A percentile compares a stretch with the other conserved stretches of the same genome.
phyloP scores from a whole-genome alignment of 2,888 invertebrate genomes.

The Caenorhabditis panamensis region DNA sequence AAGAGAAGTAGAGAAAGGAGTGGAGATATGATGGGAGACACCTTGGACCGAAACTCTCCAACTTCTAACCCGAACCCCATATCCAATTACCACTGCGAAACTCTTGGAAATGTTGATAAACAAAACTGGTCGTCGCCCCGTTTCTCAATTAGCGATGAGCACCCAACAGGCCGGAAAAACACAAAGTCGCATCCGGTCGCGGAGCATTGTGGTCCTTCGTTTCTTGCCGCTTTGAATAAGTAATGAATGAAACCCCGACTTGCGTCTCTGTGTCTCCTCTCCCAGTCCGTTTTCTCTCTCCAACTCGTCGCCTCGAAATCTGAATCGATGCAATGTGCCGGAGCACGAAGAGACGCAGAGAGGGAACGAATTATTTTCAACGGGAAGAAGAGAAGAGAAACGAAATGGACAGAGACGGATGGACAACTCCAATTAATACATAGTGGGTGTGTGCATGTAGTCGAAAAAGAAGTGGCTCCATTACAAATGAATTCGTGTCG shows the following conservation, averaged over 20 bases:
- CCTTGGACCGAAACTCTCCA: slow-evolving; percentile 33
- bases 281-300: slow-evolving; percentile 21
- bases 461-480: slow-evolving; percentile 9
- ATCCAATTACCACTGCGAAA: slow-evolving; percentile 30
- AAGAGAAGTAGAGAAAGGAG: not conserved
- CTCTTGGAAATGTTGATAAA: slow-evolving; percentile 25
- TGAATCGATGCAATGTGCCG: slow-evolving; percentile 43
- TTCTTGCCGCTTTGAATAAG: slow-evolving; percentile 44
- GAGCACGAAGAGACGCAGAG: slow-evolving; percentile 48
- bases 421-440: not conserved
- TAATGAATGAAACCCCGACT: slow-evolving; percentile 53
- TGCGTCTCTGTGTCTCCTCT: slow-evolving; percentile 14
- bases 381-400: slow-evolving; percentile 13
- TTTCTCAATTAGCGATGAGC: not conserved
- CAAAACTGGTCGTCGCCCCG: not conserved
- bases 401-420: slow-evolving; percentile 5
- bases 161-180: slow-evolving; percentile 1
- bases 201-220: not conserved
- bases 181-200: not conserved
- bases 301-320: slow-evolving; percentile 45
- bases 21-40: slow-evolving; percentile 13
- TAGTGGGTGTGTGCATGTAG: not conserved
- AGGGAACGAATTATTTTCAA: slow-evolving; percentile 24
- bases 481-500: slow-evolving; percentile 5
- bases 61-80: not conserved